A percentile compares a stretch with the other conserved stretches of the same genome.
Evolutionary conservation across 2,797 vertebrate species (phyloP).

Genomic region (Poecilia velifera): DNA sequence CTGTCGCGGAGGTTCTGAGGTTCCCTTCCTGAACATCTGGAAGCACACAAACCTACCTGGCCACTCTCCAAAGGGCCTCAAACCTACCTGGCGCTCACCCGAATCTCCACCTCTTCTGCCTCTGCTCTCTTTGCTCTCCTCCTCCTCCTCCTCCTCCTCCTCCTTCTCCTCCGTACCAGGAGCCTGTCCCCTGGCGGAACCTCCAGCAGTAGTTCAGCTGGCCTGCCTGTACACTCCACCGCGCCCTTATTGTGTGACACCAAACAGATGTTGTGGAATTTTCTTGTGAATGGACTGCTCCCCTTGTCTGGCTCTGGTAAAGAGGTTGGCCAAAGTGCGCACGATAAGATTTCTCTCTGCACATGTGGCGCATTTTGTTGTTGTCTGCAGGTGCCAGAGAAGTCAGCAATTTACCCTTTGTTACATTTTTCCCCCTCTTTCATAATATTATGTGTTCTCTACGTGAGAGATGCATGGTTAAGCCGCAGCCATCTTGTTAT

Average conservation of each 20-base stretch:
- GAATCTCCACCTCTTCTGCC: conserved; percentile 48
- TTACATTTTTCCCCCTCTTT: conserved; percentile 1
- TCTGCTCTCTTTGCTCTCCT: conserved; percentile 21
- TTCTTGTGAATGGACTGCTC: conserved; percentile 84
- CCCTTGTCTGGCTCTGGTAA: conserved; percentile 77
- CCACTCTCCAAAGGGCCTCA: conserved; percentile 15
- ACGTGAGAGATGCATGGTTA: conserved; percentile 1
- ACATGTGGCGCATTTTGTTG: conserved; percentile 29
- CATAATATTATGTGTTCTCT: not conserved
- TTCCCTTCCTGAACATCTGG: conserved; percentile 56
- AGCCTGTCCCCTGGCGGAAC: conserved; percentile 54
- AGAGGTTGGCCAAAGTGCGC: conserved; percentile 1
- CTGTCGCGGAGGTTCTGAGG: conserved; percentile 19
- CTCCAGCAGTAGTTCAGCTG: conserved; percentile 64
- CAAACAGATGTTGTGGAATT: conserved; percentile 96
- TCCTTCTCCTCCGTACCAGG: conserved; percentile 14
- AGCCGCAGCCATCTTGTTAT: not conserved
- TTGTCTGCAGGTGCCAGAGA: conserved; percentile 22
- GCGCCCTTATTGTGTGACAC: conserved; percentile 86
- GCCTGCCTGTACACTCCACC: conserved; percentile 56
- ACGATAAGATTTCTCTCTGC: conserved; percentile 38
- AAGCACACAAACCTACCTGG: conserved; percentile 40
- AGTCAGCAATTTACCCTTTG: conserved; percentile 13
- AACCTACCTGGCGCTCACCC: conserved; percentile 59
- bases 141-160: conserved; percentile 11